These are phyloP conservation scores for Silurus lanzhouensis DNA, from an alignment of 2,797 vertebrate genomes.

Conservation along the genomic window DNA sequence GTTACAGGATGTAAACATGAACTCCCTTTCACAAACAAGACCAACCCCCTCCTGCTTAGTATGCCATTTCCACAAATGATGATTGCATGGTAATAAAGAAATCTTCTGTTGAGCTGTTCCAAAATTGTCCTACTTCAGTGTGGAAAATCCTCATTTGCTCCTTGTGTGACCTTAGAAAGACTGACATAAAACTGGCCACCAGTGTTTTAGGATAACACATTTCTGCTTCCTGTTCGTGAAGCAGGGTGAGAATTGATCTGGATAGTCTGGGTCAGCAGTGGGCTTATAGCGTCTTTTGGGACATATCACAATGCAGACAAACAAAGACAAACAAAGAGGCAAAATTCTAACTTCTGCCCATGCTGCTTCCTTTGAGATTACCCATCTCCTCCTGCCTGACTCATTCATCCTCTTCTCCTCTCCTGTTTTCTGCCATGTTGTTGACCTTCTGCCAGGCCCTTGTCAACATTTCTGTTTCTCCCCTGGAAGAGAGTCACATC, in stretches of 20 bases:
- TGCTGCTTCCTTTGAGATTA: slow-evolving; percentile 54
- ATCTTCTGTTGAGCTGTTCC: slow-evolving; percentile 64
- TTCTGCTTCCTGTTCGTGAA: slow-evolving; percentile 38
- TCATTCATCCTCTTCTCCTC: slow-evolving; percentile 59
- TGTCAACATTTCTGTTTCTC: slow-evolving; percentile 30
- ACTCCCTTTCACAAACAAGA: slow-evolving; percentile 22
- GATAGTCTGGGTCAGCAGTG: slow-evolving; percentile 10
- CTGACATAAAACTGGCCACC: slow-evolving; percentile 27
- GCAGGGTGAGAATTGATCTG: slow-evolving; percentile 26
- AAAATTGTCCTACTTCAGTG: slow-evolving; percentile 49
- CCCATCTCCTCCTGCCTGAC: slow-evolving; percentile 56
- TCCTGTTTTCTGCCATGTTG: slow-evolving; percentile 65
- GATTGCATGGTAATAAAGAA: slow-evolving; percentile 65
- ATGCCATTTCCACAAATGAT: slow-evolving; percentile 35
- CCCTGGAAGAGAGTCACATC: slow-evolving; percentile 41
- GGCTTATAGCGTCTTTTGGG: slow-evolving; percentile 14
- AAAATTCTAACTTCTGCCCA: slow-evolving; percentile 32
- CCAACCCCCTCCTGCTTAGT: not conserved
- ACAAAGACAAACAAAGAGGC: slow-evolving; percentile 44
- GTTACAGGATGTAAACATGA: slow-evolving; percentile 3
- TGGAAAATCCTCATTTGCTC: slow-evolving; percentile 63
- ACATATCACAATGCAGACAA: slow-evolving; percentile 20
- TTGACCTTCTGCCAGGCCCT: slow-evolving; percentile 53
- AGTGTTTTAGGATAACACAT: slow-evolving; percentile 12
- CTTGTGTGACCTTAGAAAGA: slow-evolving; percentile 48